Conservation (phyloP, 2,797 vertebrate species). For the Rallus crepitans region DNA sequence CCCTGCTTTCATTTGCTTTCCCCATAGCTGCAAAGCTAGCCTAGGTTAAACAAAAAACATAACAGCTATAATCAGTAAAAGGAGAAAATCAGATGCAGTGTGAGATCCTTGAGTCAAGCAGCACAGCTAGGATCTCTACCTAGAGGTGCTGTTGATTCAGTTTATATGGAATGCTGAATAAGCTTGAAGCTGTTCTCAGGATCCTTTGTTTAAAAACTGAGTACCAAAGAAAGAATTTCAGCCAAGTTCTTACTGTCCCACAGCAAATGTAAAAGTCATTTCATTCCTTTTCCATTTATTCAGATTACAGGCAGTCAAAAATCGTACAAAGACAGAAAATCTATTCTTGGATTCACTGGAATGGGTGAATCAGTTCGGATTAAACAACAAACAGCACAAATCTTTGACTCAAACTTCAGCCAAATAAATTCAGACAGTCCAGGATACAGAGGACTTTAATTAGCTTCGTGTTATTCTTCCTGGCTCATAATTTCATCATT, state of each 20-base stretch:
- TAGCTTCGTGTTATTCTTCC: background rate
- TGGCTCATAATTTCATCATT: background rate
- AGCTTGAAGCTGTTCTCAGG: background rate
- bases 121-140: background rate
- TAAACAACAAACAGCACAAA: background rate
- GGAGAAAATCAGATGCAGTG: constrained; percentile 10
- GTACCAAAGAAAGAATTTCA: constrained; percentile 43
- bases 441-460: background rate
- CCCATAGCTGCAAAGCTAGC: background rate
- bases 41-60: constrained; percentile 15
- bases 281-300: constrained; percentile 30
- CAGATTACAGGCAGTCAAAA: constrained; percentile 14
- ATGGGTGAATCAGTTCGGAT: constrained; percentile 27
- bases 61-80: background rate
- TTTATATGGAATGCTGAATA: background rate
- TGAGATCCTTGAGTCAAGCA: background rate
- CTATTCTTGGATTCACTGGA: constrained; percentile 22
- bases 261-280: constrained; percentile 16
- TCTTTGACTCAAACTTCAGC: constrained; percentile 12
- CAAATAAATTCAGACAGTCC: background rate
- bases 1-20: background rate
- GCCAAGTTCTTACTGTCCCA: background rate
- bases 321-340: constrained; percentile 20
- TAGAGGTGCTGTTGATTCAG: background rate
- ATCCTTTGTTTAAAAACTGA: constrained; percentile 35